A percentile compares a stretch with the other conserved stretches of the same genome.
Conservation (phyloP, 37 sponge, comb jelly and placozoan species). For the Amphimedon queenslandica region DNA sequence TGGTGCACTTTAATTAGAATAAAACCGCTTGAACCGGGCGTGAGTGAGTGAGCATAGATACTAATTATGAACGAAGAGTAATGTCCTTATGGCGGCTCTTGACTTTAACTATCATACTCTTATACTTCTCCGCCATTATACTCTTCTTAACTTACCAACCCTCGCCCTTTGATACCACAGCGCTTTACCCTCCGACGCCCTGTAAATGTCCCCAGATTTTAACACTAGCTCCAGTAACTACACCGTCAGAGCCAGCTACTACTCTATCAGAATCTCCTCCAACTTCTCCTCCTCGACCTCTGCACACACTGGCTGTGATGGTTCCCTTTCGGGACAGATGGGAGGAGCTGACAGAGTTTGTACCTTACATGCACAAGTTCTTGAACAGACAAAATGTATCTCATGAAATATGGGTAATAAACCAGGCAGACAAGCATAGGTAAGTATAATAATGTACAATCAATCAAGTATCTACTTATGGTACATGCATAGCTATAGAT, state of each 20-base stretch:
- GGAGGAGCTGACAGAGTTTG: conserved; percentile 87
- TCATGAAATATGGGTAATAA: conserved; percentile 86
- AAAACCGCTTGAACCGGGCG: too few species aligned
- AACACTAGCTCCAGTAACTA: background rate
- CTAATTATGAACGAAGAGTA: too few species aligned
- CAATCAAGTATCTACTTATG: background rate
- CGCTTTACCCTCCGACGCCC: background rate
- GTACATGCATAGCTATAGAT: too few species aligned
- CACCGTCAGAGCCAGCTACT: too few species aligned
- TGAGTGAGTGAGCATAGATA: too few species aligned
- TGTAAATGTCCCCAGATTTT: background rate
- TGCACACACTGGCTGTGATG: conserved; percentile 77
- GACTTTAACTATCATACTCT: too few species aligned
- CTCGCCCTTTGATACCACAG: background rate
- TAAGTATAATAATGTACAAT: background rate
- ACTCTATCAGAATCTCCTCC: background rate
- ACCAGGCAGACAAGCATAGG: conserved; percentile 85
- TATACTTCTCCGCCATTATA: too few species aligned
- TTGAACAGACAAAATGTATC: conserved; percentile 64
- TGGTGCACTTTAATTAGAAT: too few species aligned
- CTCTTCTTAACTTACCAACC: too few species aligned
- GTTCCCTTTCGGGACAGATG: conserved; percentile 80
- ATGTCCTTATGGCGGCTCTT: too few species aligned
- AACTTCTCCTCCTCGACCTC: conserved; percentile 9
- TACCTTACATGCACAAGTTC: conserved; percentile 80